Conservation (phyloP, 2,888 invertebrate species). For the Drosophila barbarae region DNA sequence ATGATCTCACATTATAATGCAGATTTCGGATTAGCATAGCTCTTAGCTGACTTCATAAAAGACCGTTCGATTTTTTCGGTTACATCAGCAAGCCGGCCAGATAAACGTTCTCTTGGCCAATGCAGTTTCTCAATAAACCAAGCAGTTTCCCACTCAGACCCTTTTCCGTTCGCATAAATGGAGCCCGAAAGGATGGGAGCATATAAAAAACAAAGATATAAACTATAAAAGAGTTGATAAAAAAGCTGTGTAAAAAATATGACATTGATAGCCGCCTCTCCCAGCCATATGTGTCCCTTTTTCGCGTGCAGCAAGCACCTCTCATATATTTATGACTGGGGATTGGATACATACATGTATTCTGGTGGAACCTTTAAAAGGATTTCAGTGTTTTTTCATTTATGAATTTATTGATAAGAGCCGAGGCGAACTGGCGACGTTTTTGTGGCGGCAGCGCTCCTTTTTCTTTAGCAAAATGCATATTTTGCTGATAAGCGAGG, state of each 20-base stretch:
- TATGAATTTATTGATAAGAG: slow-evolving; percentile 74
- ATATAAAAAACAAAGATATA: slow-evolving; percentile 67
- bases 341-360: slow-evolving; percentile 17
- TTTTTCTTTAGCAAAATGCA: slow-evolving; percentile 46
- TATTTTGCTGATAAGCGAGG: slow-evolving; percentile 47
- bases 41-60: slow-evolving; percentile 37
- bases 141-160: slow-evolving; percentile 29
- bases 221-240: slow-evolving; percentile 72
- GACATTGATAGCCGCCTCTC: slow-evolving; percentile 61
- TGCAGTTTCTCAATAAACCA: slow-evolving; percentile 65
- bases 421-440: slow-evolving; percentile 26
- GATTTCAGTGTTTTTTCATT: slow-evolving; percentile 70
- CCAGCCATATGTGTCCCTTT: slow-evolving; percentile 29
- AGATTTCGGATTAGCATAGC: slow-evolving; percentile 55
- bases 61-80: slow-evolving; percentile 26
- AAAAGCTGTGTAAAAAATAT: slow-evolving; percentile 48
- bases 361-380: slow-evolving; percentile 58
- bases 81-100: slow-evolving; percentile 11
- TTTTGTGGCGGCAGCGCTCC: slow-evolving; percentile 36
- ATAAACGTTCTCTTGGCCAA: slow-evolving; percentile 19
- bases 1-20: slow-evolving; percentile 60
- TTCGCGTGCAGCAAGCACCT: slow-evolving; percentile 30
- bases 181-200: slow-evolving; percentile 22
- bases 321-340: slow-evolving; percentile 56
- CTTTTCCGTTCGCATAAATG: slow-evolving; percentile 26